Evolutionary conservation across 2,113 vertebrate species (phyloP).

Genomic region (Mormyrus lacerda): DNA sequence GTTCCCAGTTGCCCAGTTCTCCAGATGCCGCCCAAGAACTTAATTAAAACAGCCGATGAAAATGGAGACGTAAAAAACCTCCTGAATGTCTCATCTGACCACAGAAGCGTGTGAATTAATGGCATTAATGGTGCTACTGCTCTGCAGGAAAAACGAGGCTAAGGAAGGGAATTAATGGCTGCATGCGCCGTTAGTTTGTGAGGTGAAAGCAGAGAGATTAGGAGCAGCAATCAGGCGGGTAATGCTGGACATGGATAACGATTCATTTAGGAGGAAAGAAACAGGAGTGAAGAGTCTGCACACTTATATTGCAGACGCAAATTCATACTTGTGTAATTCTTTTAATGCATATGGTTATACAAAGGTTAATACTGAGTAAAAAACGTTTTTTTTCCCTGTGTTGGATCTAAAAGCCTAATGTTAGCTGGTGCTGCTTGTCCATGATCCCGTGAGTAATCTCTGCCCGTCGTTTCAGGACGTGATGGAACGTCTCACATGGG

Average conservation of each 20-base stretch:
- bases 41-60: background rate
- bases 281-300: background rate
- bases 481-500: background rate
- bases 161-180: slow-evolving; percentile 16
- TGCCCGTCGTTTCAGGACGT: background rate
- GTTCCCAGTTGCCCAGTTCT: background rate
- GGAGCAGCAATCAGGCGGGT: slow-evolving; percentile 9
- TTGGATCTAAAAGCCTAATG: background rate
- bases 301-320: background rate
- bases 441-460: background rate
- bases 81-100: slow-evolving; percentile 22
- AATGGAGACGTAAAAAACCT: slow-evolving; percentile 34
- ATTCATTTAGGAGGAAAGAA: slow-evolving; percentile 16
- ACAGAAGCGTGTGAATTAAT: slow-evolving; percentile 2
- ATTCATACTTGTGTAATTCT: background rate
- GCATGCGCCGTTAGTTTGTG: background rate
- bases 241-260: slow-evolving; percentile 23
- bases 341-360: background rate
- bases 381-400: background rate
- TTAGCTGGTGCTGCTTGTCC: background rate
- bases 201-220: slow-evolving; percentile 14
- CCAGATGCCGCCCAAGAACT: background rate
- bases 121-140: background rate
- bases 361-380: background rate
- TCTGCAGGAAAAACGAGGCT: slow-evolving; percentile 6